These are phyloP conservation scores for Phrynocephalus versicolor DNA, from an alignment of 2,113 vertebrate species.

Conservation along the genomic window DNA sequence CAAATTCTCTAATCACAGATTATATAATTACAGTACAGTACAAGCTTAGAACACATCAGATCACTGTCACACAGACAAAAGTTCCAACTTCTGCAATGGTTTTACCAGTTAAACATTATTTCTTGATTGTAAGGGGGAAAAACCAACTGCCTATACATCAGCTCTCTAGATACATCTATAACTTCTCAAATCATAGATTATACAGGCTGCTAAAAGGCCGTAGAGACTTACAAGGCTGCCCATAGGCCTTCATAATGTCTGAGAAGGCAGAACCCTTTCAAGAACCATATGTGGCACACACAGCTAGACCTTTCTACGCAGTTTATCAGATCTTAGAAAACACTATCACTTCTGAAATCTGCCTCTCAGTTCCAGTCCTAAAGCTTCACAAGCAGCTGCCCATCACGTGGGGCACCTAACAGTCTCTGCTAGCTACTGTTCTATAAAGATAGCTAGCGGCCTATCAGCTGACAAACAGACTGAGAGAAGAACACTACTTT, in stretches of 20 bases:
- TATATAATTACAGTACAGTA: no score
- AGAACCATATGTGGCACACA: not conserved
- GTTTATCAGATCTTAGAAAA: not conserved
- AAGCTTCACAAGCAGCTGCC: not conserved
- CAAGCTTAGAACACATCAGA: not conserved
- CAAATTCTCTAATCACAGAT: no score
- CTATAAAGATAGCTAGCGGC: not conserved
- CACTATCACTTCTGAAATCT: not conserved
- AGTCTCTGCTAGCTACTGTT: not conserved
- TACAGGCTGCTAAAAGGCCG: no score
- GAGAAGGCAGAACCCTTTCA: not conserved
- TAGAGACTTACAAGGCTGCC: not conserved
- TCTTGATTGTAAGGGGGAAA: not conserved
- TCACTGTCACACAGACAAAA: not conserved
- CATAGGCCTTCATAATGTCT: not conserved
- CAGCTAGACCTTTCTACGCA: not conserved
- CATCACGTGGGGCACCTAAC: not conserved
- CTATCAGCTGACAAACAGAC: constrained; percentile 7
- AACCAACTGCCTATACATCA: not conserved
- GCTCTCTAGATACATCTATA: not conserved
- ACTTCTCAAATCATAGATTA: not conserved
- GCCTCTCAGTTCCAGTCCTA: not conserved
- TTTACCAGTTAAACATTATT: not conserved
- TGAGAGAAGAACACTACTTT: not conserved
- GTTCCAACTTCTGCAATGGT: not conserved